These are phyloP conservation scores for Drepana falcataria DNA, from an alignment of 2,888 invertebrate species.

Conservation along the genomic window DNA sequence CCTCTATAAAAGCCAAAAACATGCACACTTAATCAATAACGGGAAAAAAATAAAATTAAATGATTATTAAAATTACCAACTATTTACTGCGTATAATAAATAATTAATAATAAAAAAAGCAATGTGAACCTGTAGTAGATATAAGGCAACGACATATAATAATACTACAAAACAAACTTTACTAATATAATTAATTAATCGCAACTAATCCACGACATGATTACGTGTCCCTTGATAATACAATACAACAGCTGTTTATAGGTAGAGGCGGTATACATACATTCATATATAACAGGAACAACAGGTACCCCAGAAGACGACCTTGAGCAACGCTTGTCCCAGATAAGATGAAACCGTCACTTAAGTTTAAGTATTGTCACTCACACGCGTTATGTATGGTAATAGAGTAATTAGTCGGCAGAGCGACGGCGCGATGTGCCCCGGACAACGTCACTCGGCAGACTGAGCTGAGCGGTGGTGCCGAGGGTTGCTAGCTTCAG, in stretches of 20 bases:
- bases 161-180: not conserved
- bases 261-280: slow-evolving; percentile 35
- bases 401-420: slow-evolving; percentile 32
- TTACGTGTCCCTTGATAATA: not conserved
- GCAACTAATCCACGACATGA: not conserved
- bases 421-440: slow-evolving; percentile 30
- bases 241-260: not conserved
- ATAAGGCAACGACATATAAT: not conserved
- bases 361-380: slow-evolving; percentile 48
- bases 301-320: slow-evolving; percentile 66
- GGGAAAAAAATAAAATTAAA: too few relatives aligned
- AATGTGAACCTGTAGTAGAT: too few relatives aligned
- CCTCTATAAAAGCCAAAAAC: too few relatives aligned
- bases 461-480: slow-evolving; percentile 56
- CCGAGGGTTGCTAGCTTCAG: slow-evolving; percentile 50
- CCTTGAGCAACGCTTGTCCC: slow-evolving; percentile 51
- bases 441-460: slow-evolving; percentile 44
- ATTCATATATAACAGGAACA: slow-evolving; percentile 59
- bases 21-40: too few relatives aligned
- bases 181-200: not conserved
- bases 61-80: too few relatives aligned
- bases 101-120: too few relatives aligned
- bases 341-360: slow-evolving; percentile 40
- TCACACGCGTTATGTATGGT: slow-evolving; percentile 56
- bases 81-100: too few relatives aligned